Evolutionary conservation across 1,140 invertebrate genomes (phyloP).

Genomic region (Anadara kagoshimensis): DNA sequence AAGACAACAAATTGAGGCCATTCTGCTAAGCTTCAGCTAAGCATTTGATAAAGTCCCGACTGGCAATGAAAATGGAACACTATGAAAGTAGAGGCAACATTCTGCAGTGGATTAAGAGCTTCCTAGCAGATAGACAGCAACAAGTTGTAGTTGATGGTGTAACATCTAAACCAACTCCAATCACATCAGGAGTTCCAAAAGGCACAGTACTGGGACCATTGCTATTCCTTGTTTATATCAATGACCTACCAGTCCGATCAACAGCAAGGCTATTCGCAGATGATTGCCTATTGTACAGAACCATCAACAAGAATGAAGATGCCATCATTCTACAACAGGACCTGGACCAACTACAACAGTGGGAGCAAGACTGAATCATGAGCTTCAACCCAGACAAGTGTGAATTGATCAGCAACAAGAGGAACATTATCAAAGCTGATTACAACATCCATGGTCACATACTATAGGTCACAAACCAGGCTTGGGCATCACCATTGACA

Average conservation of each 20-base stretch:
- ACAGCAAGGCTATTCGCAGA: not conserved
- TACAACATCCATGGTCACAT: not conserved
- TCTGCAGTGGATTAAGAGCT: slow-evolving; percentile 20
- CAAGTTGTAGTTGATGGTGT: slow-evolving; percentile 19
- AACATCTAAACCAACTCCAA: slow-evolving; percentile 12
- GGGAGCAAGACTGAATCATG: not conserved
- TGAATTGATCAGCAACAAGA: not conserved
- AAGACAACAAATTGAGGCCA: slow-evolving; percentile 9
- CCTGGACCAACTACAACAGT: not conserved
- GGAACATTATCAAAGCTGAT: not conserved
- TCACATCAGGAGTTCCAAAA: slow-evolving; percentile 14
- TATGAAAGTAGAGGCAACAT: slow-evolving; percentile 12
- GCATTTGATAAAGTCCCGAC: slow-evolving; percentile 24
- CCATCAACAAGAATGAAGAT: not conserved
- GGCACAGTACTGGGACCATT: not conserved
- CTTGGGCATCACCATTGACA: not conserved
- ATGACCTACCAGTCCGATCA: not conserved
- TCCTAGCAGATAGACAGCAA: slow-evolving; percentile 15
- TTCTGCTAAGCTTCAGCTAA: slow-evolving; percentile 34
- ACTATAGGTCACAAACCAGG: not conserved
- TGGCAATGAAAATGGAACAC: slow-evolving; percentile 17
- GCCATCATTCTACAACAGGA: too few species aligned
- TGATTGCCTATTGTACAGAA: not conserved
- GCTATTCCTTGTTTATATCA: too few species aligned
- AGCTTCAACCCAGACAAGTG: not conserved